phyloP scores from a whole-genome alignment of 1,140 invertebrate species.

The Nasonia vitripennis region DNA sequence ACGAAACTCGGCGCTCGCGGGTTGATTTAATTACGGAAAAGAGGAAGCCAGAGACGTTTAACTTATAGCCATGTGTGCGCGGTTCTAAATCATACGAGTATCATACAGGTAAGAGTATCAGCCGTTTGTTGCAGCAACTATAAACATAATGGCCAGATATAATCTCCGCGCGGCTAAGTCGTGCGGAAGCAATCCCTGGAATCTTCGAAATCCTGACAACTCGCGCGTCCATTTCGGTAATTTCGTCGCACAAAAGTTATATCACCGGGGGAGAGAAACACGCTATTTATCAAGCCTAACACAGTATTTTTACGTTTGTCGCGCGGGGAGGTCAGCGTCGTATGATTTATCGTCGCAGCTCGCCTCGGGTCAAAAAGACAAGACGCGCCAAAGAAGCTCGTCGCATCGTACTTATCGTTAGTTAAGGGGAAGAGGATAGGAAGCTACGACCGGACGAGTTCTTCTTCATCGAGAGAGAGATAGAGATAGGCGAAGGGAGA shows the following conservation, averaged over 20 bases:
- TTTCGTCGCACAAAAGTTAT: neutral
- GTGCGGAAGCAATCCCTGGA: neutral
- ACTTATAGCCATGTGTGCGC: neutral
- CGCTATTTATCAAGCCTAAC: constrained; percentile 48
- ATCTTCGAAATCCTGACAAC: neutral
- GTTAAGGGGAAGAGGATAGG: constrained; percentile 12
- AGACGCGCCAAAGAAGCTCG: constrained; percentile 18
- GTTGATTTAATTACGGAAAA: neutral
- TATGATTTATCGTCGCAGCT: constrained; percentile 37
- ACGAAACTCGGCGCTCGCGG: neutral
- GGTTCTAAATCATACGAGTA: neutral
- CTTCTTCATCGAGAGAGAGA: constrained; percentile 30
- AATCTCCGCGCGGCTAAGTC: neutral
- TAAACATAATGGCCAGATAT: neutral
- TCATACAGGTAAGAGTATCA: neutral
- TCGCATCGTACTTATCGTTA: constrained; percentile 36
- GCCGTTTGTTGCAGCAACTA: neutral
- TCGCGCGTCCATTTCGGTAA: neutral
- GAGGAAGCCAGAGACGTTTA: neutral
- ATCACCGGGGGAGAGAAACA: neutral
- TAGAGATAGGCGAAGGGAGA: neutral
- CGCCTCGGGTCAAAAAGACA: constrained; percentile 27
- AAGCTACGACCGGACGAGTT: constrained; percentile 15
- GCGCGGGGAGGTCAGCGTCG: neutral
- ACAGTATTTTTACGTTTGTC: constrained; percentile 48